Conservation (phyloP, 2,797 vertebrate genomes). For the Bothrops alternatus region DNA sequence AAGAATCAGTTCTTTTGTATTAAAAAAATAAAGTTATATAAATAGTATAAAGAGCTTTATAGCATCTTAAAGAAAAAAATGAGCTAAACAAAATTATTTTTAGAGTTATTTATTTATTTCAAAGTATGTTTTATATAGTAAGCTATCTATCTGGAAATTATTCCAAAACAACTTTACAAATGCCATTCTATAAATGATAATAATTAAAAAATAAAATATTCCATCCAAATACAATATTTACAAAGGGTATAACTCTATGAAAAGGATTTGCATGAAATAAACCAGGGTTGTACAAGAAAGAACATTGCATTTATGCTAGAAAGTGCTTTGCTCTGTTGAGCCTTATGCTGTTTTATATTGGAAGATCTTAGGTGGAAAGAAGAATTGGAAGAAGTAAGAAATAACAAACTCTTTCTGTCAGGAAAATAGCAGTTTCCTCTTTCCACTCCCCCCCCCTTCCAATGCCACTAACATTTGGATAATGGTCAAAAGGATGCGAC, state of each 20-base stretch:
- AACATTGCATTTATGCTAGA: background rate
- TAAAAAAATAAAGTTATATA: background rate
- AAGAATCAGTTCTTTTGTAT: background rate
- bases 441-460: background rate
- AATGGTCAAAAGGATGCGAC: background rate
- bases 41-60: background rate
- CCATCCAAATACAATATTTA: background rate
- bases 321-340: background rate
- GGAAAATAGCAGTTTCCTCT: background rate
- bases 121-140: background rate
- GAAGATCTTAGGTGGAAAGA: background rate
- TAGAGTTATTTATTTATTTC: background rate
- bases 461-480: background rate
- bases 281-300: background rate
- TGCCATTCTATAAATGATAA: background rate
- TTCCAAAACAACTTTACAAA: background rate
- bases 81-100: background rate
- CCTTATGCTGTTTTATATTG: background rate
- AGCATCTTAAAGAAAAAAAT: background rate
- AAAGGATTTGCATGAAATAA: background rate
- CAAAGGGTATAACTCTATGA: background rate
- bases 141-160: background rate
- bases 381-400: background rate
- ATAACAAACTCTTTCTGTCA: background rate
- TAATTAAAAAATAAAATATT: background rate